Percentiles rank a stretch among this genome's conserved stretches.
Evolutionary conservation across 1,140 invertebrate species (phyloP).

Genomic region (Neuroterus valhalla): DNA sequence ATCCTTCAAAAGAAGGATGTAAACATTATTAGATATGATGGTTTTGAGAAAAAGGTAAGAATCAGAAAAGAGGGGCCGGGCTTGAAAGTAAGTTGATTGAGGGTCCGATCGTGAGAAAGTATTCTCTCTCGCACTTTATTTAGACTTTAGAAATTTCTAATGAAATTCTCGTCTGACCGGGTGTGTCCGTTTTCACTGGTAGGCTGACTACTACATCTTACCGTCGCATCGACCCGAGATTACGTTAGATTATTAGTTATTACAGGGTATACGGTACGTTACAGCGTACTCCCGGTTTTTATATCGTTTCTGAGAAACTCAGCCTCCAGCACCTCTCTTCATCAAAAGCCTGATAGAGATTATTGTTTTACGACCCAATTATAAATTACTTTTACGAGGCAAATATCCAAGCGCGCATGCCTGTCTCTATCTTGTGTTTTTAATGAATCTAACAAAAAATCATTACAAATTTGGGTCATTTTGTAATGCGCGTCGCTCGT

Average conservation of each 20-base stretch:
- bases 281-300: too few relatives aligned
- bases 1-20: background rate
- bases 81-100: constrained; percentile 12
- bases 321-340: constrained; percentile 28
- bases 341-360: constrained; percentile 58
- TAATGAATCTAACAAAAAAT: background rate
- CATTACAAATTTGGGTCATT: background rate
- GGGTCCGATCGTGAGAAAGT: constrained; percentile 8
- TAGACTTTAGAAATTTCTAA: background rate
- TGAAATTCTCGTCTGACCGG: background rate
- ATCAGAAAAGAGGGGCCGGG: background rate
- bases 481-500: background rate
- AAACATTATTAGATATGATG: constrained; percentile 19
- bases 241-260: too few relatives aligned
- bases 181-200: too few relatives aligned
- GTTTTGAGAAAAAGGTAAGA: background rate
- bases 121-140: constrained; percentile 13
- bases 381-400: constrained; percentile 58
- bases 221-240: too few relatives aligned
- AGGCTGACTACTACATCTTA: too few relatives aligned
- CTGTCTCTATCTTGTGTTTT: background rate
- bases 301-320: too few relatives aligned
- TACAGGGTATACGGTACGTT: too few relatives aligned
- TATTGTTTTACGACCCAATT: constrained; percentile 69
- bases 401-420: too few relatives aligned